Percentiles rank a stretch among this genome's conserved stretches.
phyloP scores from a whole-genome alignment of 2,888 invertebrate species.

The Tenthredo scrophulariae region DNA sequence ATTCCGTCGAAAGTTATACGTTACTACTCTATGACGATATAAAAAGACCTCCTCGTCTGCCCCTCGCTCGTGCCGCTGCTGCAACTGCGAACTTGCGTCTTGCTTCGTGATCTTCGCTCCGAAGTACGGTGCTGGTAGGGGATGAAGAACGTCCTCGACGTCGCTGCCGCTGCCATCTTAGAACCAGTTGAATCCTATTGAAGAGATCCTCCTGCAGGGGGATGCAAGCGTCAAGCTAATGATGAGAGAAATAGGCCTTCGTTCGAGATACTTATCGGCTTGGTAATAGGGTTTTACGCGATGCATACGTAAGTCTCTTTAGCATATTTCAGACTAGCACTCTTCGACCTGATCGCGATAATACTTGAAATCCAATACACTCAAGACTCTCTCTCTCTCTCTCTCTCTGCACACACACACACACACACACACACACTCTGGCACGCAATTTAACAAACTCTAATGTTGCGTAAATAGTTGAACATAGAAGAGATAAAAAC shows the following conservation, averaged over 20 bases:
- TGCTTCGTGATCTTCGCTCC: conserved; percentile 37
- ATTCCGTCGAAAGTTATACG: not conserved
- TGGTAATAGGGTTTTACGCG: conserved; percentile 52
- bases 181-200: conserved; percentile 18
- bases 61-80: conserved; percentile 45
- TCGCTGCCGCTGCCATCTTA: conserved; percentile 18
- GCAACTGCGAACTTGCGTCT: conserved; percentile 43
- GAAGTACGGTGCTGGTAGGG: conserved; percentile 14
- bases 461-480: conserved; percentile 10
- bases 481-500: not conserved
- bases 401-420: not conserved
- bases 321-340: conserved; percentile 49
- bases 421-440: not conserved
- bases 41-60: conserved; percentile 19
- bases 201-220: conserved; percentile 16
- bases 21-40: not conserved
- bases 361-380: not conserved
- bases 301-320: conserved; percentile 52
- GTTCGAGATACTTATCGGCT: conserved; percentile 41
- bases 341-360: conserved; percentile 13
- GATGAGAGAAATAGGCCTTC: conserved; percentile 35
- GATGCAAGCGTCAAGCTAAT: conserved; percentile 3
- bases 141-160: conserved; percentile 1
- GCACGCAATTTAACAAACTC: conserved; percentile 28
- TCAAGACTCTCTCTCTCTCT: not conserved